These are phyloP conservation scores for Barbus barbus DNA, from an alignment of 2,113 vertebrate species.

Conservation along the genomic window DNA sequence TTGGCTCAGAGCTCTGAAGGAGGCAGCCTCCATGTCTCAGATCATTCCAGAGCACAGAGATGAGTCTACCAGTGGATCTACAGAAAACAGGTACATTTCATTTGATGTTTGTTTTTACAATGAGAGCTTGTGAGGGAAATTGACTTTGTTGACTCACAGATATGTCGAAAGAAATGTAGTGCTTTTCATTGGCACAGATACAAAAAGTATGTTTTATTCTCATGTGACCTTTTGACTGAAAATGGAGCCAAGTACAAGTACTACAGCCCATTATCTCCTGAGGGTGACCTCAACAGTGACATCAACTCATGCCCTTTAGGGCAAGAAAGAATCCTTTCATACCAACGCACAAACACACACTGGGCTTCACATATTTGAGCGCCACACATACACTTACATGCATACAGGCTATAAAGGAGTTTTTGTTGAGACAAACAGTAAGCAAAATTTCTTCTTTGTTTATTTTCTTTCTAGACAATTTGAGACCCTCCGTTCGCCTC, in stretches of 20 bases:
- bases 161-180: background rate
- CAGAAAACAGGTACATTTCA: constrained; percentile 68
- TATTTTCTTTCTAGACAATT: constrained; percentile 66
- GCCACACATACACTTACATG: constrained; percentile 33
- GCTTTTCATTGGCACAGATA: background rate
- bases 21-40: constrained; percentile 63
- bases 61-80: constrained; percentile 38
- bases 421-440: constrained; percentile 37
- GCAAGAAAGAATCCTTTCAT: constrained; percentile 69
- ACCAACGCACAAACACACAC: constrained; percentile 19
- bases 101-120: background rate
- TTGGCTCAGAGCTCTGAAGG: constrained; percentile 71
- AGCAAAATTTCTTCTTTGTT: constrained; percentile 34
- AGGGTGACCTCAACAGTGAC: constrained; percentile 78
- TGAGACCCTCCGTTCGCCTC: constrained; percentile 69
- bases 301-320: constrained; percentile 68
- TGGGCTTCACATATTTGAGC: constrained; percentile 42
- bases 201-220: constrained; percentile 30
- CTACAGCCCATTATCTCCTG: constrained; percentile 68
- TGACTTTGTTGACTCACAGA: background rate
- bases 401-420: constrained; percentile 12
- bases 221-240: constrained; percentile 60
- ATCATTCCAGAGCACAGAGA: constrained; percentile 56
- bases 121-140: background rate
- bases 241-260: constrained; percentile 58